These are phyloP conservation scores for Phataginus tricuspis DNA, from an alignment of 2,797 vertebrate species.

Conservation along the genomic window DNA sequence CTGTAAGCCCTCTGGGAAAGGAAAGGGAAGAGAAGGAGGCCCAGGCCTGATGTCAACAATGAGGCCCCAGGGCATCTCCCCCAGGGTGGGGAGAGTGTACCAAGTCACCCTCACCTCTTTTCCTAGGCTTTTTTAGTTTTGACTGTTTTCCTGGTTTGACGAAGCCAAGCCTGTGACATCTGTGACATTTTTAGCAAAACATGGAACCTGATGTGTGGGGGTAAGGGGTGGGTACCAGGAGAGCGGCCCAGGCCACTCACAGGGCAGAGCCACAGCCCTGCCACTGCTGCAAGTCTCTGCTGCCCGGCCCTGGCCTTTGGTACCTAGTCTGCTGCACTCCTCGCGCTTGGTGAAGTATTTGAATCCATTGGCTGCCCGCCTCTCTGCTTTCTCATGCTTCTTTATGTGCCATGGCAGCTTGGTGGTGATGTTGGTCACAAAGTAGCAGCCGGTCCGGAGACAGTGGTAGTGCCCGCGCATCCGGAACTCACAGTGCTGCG, in stretches of 20 bases:
- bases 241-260: neutral
- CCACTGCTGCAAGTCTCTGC: neutral
- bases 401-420: constrained; percentile 99
- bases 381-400: constrained; percentile 98
- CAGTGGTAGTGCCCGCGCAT: constrained; percentile 99
- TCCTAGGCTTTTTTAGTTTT: neutral
- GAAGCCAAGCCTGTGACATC: neutral
- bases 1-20: neutral
- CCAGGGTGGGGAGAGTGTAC: accelerated
- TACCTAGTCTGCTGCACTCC: constrained; percentile 97
- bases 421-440: constrained; percentile 99
- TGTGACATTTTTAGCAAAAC: neutral
- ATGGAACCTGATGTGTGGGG: neutral
- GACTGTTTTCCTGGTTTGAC: neutral
- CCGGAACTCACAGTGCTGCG: constrained; percentile 98
- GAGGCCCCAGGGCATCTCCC: neutral
- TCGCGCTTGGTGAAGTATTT: constrained; percentile 99
- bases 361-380: constrained; percentile 97
- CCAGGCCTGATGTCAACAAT: accelerated
- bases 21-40: neutral
- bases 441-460: constrained; percentile 95
- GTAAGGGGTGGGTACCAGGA: neutral
- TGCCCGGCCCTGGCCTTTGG: accelerated
- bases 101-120: neutral
- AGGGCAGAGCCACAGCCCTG: neutral